Conservation (phyloP, 2,113 vertebrate species). For the Spea bombifrons region DNA sequence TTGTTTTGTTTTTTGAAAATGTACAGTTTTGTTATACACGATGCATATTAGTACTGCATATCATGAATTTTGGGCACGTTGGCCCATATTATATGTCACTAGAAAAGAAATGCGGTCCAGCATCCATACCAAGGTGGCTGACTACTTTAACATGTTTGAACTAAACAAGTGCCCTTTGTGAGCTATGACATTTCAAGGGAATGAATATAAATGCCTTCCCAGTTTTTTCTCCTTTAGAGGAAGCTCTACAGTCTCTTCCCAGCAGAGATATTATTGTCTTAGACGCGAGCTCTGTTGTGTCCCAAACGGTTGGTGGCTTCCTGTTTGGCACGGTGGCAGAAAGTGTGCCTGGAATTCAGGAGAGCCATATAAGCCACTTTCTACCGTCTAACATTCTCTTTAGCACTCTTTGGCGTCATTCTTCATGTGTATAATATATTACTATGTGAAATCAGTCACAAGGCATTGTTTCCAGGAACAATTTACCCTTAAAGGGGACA, state of each 20-base stretch:
- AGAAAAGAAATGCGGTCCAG: neutral
- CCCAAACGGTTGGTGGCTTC: slow-evolving; percentile 9
- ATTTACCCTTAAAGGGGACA: no score
- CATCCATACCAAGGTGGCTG: neutral
- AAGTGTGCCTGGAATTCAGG: slow-evolving; percentile 11
- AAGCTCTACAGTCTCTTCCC: neutral
- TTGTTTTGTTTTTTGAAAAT: no score
- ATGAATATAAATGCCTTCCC: neutral
- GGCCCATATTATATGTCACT: no score
- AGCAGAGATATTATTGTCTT: neutral
- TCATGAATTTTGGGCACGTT: no score
- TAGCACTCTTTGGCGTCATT: no score
- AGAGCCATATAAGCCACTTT: no score
- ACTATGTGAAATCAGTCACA: no score
- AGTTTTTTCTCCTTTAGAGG: slow-evolving; percentile 16
- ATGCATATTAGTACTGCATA: no score
- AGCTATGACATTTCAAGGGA: neutral
- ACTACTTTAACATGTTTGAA: slow-evolving; percentile 2
- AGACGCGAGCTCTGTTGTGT: slow-evolving; percentile 1
- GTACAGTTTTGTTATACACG: no score
- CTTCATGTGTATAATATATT: no score
- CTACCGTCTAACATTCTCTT: no score
- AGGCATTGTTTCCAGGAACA: no score
- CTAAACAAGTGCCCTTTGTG: slow-evolving; percentile 32
- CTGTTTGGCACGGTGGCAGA: slow-evolving; percentile 9